Conservation (phyloP, 2,888 invertebrate species). For the Athalia cordata region DNA sequence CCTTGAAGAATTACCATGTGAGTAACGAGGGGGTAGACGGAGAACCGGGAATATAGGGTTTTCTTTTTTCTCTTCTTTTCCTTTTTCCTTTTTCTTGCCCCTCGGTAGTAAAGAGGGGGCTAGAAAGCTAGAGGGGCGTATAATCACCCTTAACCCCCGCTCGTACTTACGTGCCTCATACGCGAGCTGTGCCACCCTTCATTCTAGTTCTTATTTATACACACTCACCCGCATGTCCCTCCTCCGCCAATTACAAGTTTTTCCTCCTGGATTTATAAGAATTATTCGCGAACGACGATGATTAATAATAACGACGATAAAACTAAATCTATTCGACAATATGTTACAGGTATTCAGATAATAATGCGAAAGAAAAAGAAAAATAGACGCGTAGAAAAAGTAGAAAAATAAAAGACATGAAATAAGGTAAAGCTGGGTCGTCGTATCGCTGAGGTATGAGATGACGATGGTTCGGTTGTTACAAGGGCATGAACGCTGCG, state of each 20-base stretch:
- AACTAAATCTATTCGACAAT: not conserved
- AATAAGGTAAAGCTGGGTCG: not conserved
- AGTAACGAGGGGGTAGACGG: slow-evolving; percentile 53
- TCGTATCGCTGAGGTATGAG: not conserved
- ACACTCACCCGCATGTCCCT: too few relatives aligned
- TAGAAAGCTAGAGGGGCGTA: slow-evolving; percentile 53
- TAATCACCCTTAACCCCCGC: slow-evolving; percentile 54
- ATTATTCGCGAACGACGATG: too few relatives aligned
- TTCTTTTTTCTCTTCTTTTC: too few relatives aligned
- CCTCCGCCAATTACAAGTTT: slow-evolving; percentile 35
- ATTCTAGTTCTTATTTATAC: too few relatives aligned
- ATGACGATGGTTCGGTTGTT: not conserved
- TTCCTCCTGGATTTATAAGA: not conserved
- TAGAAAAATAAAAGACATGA: not conserved
- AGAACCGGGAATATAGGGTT: too few relatives aligned
- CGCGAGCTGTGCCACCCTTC: too few relatives aligned
- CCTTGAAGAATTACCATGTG: slow-evolving; percentile 60
- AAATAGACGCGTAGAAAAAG: too few relatives aligned
- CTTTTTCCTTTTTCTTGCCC: not conserved
- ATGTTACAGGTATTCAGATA: not conserved
- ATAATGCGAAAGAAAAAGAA: too few relatives aligned
- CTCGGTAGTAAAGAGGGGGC: slow-evolving; percentile 43
- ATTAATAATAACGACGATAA: not conserved
- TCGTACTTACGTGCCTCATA: too few relatives aligned
- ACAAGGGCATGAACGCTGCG: not conserved